Evolutionary conservation across 1,140 invertebrate genomes (phyloP).

Genomic region (Pachyrhynchus sulphureomaculatus): DNA sequence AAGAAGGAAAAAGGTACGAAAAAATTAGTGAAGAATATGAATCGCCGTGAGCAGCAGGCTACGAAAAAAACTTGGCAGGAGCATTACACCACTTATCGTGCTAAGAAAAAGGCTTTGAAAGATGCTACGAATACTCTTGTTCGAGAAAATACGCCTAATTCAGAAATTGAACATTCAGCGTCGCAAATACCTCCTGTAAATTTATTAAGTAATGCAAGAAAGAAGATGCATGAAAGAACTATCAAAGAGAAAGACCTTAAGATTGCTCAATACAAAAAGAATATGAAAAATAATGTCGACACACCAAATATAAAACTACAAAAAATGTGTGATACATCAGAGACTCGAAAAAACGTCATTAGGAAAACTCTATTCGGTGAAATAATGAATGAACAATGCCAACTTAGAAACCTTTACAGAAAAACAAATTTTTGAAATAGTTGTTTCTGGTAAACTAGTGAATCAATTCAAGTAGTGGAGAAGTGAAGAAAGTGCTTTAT

Average conservation of each 20-base stretch:
- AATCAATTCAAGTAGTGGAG: neutral
- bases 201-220: too few species aligned
- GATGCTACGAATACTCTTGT: too few species aligned
- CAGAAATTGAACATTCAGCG: too few species aligned
- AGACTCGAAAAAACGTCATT: neutral
- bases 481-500: neutral
- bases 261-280: too few species aligned
- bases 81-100: constrained; percentile 16
- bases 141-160: too few species aligned
- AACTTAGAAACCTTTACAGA: neutral
- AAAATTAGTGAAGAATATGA: constrained; percentile 35
- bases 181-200: too few species aligned
- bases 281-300: too few species aligned
- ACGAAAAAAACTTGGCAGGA: constrained; percentile 22
- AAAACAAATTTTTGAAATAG: constrained; percentile 5
- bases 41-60: constrained; percentile 28
- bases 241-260: too few species aligned
- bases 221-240: too few species aligned
- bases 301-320: too few species aligned
- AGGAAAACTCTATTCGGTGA: constrained; percentile 9
- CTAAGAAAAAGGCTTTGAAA: constrained; percentile 2
- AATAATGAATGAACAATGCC: neutral
- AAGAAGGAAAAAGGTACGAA: constrained; percentile 31
- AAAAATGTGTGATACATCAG: constrained; percentile 5
- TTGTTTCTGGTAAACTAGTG: neutral